Conservation (phyloP, 23 tunicate genomes). For the Ciona savignyi region DNA sequence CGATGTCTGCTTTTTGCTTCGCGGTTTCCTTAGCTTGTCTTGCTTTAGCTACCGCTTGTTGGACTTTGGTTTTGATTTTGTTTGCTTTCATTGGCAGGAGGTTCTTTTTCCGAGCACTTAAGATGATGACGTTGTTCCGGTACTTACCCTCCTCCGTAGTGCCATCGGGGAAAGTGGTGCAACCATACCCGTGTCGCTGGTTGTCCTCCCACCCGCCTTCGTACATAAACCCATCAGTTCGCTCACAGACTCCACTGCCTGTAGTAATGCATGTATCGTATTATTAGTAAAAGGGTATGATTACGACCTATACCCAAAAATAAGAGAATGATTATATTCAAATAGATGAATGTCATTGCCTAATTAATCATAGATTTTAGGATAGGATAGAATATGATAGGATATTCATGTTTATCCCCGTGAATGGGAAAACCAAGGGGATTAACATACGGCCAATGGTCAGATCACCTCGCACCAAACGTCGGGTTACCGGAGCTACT, state of each 20-base stretch:
- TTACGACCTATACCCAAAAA: not conserved
- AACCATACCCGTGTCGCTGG: slow-evolving; percentile 96
- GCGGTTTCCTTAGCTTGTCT: slow-evolving; percentile 71
- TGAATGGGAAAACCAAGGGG: no score
- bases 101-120: slow-evolving; percentile 29
- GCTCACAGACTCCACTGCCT: slow-evolving; percentile 92
- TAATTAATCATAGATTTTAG: no score
- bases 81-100: slow-evolving; percentile 59
- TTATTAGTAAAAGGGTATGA: no score
- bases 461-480: no score
- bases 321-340: not conserved
- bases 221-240: slow-evolving; percentile 90
- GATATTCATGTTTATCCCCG: no score
- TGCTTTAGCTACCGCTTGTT: slow-evolving; percentile 50
- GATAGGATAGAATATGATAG: no score
- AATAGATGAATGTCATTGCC: no score
- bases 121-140: slow-evolving; percentile 49
- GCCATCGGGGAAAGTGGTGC: slow-evolving; percentile 88
- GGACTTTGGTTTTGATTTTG: slow-evolving; percentile 69
- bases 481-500: no score
- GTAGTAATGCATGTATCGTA: no score
- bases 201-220: slow-evolving; percentile 93
- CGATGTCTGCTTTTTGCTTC: slow-evolving; percentile 68
- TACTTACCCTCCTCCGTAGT: slow-evolving; percentile 93
- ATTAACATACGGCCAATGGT: no score